Percentiles rank a stretch among this genome's conserved stretches.
phyloP scores from a whole-genome alignment of 2,113 vertebrate genomes.

The Aptenodytes forsteri region DNA sequence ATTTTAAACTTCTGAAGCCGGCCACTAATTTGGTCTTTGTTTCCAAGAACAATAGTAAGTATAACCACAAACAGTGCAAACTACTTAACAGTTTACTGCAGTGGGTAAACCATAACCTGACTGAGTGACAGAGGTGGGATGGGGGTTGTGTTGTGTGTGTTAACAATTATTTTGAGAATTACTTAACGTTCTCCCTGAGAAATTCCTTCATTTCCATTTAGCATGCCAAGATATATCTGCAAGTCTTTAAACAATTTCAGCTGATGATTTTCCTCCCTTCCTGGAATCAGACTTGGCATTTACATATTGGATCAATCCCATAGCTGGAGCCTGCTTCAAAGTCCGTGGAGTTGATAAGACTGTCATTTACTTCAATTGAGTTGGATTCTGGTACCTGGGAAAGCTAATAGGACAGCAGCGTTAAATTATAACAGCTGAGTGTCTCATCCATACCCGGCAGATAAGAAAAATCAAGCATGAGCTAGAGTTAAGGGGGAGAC shows the following conservation, averaged over 20 bases:
- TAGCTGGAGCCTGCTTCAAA: conserved; percentile 41
- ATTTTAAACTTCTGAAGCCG: background rate
- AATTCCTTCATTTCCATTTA: background rate
- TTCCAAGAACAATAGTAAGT: background rate
- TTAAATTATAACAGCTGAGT: background rate
- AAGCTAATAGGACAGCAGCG: background rate
- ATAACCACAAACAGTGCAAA: background rate
- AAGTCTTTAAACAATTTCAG: conserved; percentile 44
- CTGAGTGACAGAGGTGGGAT: background rate
- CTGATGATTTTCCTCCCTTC: conserved; percentile 38
- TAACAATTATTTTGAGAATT: conserved; percentile 12
- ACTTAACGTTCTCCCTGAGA: background rate
- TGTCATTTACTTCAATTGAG: background rate
- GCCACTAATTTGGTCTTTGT: background rate
- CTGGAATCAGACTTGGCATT: background rate
- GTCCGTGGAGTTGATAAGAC: background rate
- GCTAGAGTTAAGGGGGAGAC: background rate
- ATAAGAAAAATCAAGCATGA: background rate
- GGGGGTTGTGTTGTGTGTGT: background rate
- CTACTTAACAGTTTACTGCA: background rate
- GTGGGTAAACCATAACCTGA: background rate
- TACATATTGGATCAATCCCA: background rate
- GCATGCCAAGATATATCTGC: conserved; percentile 26
- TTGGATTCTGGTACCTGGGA: background rate
- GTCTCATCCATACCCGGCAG: background rate